Percentiles rank a stretch among this genome's conserved stretches.
Evolutionary conservation across 1,140 invertebrate genomes (phyloP).

Genomic region (Lordiphosa clarofinis): DNA sequence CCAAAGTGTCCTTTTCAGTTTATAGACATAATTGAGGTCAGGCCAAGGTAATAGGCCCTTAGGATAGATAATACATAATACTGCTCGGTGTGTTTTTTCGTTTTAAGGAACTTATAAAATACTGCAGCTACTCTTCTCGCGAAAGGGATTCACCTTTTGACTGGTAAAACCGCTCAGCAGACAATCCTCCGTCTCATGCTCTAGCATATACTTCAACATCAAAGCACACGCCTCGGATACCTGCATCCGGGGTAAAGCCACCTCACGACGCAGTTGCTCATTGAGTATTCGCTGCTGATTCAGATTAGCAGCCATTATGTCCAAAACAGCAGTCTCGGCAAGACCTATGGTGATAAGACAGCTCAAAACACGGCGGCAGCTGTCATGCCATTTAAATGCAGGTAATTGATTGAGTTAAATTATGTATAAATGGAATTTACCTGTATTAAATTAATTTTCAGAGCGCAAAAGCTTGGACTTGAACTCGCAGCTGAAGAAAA

Average conservation of each 20-base stretch:
- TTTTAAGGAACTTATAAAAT: slow-evolving; percentile 83
- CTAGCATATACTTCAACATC: slow-evolving; percentile 94
- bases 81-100: slow-evolving; percentile 35
- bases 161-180: slow-evolving; percentile 95
- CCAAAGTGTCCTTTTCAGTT: slow-evolving; percentile 48
- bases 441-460: too few species aligned
- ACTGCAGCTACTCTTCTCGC: slow-evolving; percentile 95
- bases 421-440: too few species aligned
- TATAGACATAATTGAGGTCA: slow-evolving; percentile 76
- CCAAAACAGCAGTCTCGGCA: slow-evolving; percentile 90
- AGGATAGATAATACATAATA: slow-evolving; percentile 47
- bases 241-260: slow-evolving; percentile 91
- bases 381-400: slow-evolving; percentile 6
- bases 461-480: too few species aligned
- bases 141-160: slow-evolving; percentile 97
- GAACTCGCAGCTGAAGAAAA: too few species aligned
- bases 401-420: neutral
- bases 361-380: neutral
- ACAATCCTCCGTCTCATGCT: slow-evolving; percentile 96
- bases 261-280: slow-evolving; percentile 95
- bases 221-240: slow-evolving; percentile 94
- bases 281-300: slow-evolving; percentile 95
- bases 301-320: slow-evolving; percentile 93
- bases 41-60: slow-evolving; percentile 49
- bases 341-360: slow-evolving; percentile 85